phyloP scores from a whole-genome alignment of 2,888 invertebrate genomes.

The Trilocha varians region DNA sequence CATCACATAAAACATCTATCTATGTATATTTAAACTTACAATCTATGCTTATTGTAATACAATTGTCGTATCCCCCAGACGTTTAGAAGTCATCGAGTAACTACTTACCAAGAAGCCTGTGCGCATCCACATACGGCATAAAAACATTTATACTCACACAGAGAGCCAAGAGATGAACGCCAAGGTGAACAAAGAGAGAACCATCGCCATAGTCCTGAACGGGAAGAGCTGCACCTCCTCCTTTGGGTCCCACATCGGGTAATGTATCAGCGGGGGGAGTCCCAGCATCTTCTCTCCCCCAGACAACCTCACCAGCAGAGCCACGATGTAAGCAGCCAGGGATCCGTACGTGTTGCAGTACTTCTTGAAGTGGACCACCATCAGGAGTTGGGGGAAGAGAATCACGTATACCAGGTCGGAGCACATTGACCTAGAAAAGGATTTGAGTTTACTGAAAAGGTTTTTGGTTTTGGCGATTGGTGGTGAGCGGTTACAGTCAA shows the following conservation, averaged over 20 bases:
- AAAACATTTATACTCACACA: constrained; percentile 67
- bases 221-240: constrained; percentile 94
- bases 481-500: too few relatives aligned
- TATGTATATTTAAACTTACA: too few relatives aligned
- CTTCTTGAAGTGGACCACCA: constrained; percentile 96
- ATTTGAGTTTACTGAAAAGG: too few relatives aligned
- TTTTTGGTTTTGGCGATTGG: too few relatives aligned
- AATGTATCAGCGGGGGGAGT: constrained; percentile 87
- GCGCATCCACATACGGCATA: too few relatives aligned
- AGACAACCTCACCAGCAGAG: constrained; percentile 84
- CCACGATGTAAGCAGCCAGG: constrained; percentile 88
- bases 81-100: too few relatives aligned
- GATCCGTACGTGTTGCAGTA: constrained; percentile 98
- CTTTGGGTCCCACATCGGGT: constrained; percentile 86
- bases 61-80: too few relatives aligned
- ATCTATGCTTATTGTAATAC: too few relatives aligned
- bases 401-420: constrained; percentile 99
- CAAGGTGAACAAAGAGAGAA: constrained; percentile 86
- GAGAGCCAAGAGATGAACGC: constrained; percentile 86
- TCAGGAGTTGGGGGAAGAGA: constrained; percentile 96
- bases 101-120: too few relatives aligned
- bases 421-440: constrained; percentile 88
- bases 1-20: too few relatives aligned
- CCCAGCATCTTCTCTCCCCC: constrained; percentile 90
- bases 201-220: constrained; percentile 96